Evolutionary conservation across 2,113 vertebrate species (phyloP).

Genomic region (Procavia capensis): DNA sequence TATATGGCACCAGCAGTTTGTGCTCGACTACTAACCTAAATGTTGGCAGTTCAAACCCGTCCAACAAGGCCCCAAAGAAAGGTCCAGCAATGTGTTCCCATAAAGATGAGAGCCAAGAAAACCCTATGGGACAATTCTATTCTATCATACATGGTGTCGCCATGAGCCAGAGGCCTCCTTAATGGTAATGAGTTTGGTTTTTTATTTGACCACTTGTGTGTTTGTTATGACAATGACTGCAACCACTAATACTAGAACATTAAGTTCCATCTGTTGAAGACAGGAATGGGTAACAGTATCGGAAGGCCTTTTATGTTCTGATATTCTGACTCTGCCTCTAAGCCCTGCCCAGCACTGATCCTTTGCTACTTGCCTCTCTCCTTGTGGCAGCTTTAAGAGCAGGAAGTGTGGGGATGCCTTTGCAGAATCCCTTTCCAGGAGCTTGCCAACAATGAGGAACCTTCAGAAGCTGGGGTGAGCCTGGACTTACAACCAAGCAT

Average conservation of each 20-base stretch:
- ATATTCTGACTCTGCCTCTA: neutral
- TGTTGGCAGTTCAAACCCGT: neutral
- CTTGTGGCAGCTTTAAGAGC: slow-evolving; percentile 90
- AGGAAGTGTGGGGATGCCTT: slow-evolving; percentile 91
- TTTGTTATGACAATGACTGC: neutral
- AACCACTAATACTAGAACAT: neutral
- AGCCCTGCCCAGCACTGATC: neutral
- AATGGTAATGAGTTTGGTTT: neutral
- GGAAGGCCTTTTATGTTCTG: neutral
- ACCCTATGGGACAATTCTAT: neutral
- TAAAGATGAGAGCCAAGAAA: neutral
- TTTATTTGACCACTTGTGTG: neutral
- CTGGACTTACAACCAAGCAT: neutral
- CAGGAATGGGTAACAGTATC: neutral
- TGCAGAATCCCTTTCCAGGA: slow-evolving; percentile 90
- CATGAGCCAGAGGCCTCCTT: neutral
- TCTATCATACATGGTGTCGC: neutral
- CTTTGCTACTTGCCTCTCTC: neutral
- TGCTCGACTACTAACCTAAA: neutral
- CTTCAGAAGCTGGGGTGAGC: slow-evolving; percentile 92
- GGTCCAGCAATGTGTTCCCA: neutral
- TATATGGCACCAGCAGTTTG: neutral
- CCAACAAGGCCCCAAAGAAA: neutral
- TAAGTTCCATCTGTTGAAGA: neutral
- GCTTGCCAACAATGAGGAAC: slow-evolving; percentile 85